These are phyloP conservation scores for Caenorhabditis latens DNA, from an alignment of 1,140 invertebrate genomes.

Conservation along the genomic window DNA sequence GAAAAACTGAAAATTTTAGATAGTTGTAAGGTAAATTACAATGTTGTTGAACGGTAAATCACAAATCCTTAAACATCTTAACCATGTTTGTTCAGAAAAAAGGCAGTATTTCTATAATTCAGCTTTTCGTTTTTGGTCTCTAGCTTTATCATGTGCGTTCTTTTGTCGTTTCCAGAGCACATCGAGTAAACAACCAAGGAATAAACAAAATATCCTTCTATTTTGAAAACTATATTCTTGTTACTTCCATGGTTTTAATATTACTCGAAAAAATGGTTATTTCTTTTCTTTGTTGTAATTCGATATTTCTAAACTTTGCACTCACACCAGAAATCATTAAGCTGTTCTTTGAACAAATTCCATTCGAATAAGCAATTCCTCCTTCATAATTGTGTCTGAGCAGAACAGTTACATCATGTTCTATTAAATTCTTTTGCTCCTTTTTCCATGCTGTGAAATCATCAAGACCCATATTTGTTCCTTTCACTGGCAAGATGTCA, in stretches of 20 bases:
- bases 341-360: constrained; percentile 45
- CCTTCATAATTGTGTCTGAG: constrained; percentile 59
- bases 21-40: no score
- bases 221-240: no score
- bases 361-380: constrained; percentile 62
- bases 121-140: neutral
- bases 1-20: constrained; percentile 63
- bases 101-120: neutral
- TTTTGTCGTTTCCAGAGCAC: no score
- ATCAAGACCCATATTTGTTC: constrained; percentile 18
- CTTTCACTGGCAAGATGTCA: constrained; percentile 13
- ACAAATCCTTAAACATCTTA: no score
- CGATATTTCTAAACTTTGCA: no score
- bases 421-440: constrained; percentile 42
- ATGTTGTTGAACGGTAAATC: no score
- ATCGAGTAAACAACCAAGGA: no score
- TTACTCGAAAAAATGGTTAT: neutral
- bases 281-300: no score
- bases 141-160: no score
- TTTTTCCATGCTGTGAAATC: constrained; percentile 21
- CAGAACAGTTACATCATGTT: constrained; percentile 60
- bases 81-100: no score
- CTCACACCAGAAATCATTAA: constrained; percentile 59
- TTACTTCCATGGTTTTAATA: no score
- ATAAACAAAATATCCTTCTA: no score